Base-by-base conservation (phyloP, 1,140 invertebrate species). In the Colletes latitarsis region DNA sequence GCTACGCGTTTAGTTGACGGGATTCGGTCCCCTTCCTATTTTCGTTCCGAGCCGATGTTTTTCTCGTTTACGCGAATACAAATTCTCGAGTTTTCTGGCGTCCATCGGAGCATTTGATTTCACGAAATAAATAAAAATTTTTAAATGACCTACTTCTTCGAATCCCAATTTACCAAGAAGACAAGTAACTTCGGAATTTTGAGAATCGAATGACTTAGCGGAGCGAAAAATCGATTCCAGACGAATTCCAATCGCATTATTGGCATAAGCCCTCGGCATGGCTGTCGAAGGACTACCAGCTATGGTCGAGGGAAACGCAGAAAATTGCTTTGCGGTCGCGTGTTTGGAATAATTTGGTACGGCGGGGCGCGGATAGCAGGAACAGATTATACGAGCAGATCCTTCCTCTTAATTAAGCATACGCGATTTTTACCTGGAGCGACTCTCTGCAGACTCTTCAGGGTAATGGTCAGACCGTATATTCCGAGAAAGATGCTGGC, bases 401-500 rank as follows among this genome's bases (percentile, higher is more conserved):
- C 41, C 55, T 74, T 75, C 63, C 30, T 67, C 72, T 75, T 80
- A 72, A 85, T 73, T 53, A 82, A 52, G 73, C 19, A 52, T 46
- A n/a, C 55, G 57, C n/a, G 14, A 46, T 85, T 66, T 72, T 81
- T 90, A 93, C 93, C 92, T 91, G 92, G 89, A 85, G 85, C 88
- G 60, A 90, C 82, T 70, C 89, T 86, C 49, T 92, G 88, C 39
- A 93, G 84, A 76, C 89, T 93, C 78, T 88, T 91, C 60, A 88
- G 89, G 57, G 89, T 85, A 74, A 93, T 88, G 52, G 88, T 91
- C 66, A 93, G 43, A 12, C 93, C 91, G 69, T 92, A 93, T 52
- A 93, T 82, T 58, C 89, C 93, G 9, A 91, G 46, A 52, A 93
- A 89, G 82, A 93, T 92, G 76, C 92, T 93, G 67, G 85, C 87